Conservation (phyloP, 2,888 invertebrate species). For the Eristalis pertinax region DNA sequence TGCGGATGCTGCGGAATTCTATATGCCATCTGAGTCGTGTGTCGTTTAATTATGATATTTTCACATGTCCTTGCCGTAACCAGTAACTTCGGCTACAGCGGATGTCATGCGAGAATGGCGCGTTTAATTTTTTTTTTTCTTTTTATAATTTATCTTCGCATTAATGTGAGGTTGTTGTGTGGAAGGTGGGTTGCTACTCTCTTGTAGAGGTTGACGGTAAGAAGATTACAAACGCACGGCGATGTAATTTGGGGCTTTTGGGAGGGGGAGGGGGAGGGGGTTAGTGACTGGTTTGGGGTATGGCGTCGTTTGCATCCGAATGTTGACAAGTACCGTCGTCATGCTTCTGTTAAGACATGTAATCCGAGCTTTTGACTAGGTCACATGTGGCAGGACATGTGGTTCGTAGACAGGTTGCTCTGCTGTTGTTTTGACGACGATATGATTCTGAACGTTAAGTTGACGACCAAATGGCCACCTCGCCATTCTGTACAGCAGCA, state of each 20-base stretch:
- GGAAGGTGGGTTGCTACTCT: neutral
- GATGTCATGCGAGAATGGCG: neutral
- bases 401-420: neutral
- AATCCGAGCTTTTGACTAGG: neutral
- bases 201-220: neutral
- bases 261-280: neutral
- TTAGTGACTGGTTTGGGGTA: neutral
- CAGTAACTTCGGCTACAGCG: neutral
- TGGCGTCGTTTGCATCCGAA: neutral
- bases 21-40: conserved; percentile 23
- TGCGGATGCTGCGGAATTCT: conserved; percentile 29
- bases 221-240: neutral
- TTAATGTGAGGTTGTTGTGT: neutral
- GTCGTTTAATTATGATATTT: conserved; percentile 53
- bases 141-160: neutral
- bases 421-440: too few species aligned
- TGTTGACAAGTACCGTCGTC: neutral
- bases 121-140: neutral
- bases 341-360: neutral
- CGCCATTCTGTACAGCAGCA: too few species aligned
- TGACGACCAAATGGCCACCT: neutral
- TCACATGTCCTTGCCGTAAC: neutral
- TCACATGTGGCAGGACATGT: neutral
- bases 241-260: too few species aligned
- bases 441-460: too few species aligned